A percentile compares a stretch with the other conserved stretches of the same genome.
phyloP scores from a whole-genome alignment of 1,140 invertebrate genomes.

The Zaprionus tsacasi region DNA sequence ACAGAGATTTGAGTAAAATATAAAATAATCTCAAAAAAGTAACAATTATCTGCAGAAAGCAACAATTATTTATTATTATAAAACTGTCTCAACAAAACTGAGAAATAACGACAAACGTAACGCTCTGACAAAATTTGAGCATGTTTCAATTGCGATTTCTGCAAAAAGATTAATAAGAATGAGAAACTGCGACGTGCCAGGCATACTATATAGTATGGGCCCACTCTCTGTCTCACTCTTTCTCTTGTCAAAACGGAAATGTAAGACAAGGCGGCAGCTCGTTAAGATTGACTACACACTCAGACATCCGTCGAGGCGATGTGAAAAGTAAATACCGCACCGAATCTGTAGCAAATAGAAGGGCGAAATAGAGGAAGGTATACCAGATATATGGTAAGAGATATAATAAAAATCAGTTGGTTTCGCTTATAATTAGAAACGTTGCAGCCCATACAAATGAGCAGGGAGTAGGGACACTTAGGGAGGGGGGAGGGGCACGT shows the following conservation, averaged over 20 bases:
- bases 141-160: slow-evolving; percentile 58
- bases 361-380: slow-evolving; percentile 12
- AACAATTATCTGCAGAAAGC: slow-evolving; percentile 41
- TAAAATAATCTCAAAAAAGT: slow-evolving; percentile 15
- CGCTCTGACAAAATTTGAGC: slow-evolving; percentile 53
- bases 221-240: background rate
- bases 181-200: slow-evolving; percentile 60
- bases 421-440: slow-evolving; percentile 46
- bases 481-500: background rate
- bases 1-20: background rate
- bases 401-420: slow-evolving; percentile 18
- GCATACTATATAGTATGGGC: slow-evolving; percentile 37
- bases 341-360: slow-evolving; percentile 44
- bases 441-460: slow-evolving; percentile 39
- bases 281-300: slow-evolving; percentile 31
- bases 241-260: slow-evolving; percentile 61
- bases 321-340: slow-evolving; percentile 22
- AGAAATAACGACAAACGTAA: slow-evolving; percentile 52
- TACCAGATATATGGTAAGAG: background rate
- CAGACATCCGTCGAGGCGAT: slow-evolving; percentile 5
- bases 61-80: slow-evolving; percentile 4
- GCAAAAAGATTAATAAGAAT: slow-evolving; percentile 79
- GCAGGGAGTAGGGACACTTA: background rate
- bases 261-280: slow-evolving; percentile 56
- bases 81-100: no score